Percentiles rank a stretch among this genome's conserved stretches.
phyloP scores from a whole-genome alignment of 1,140 invertebrate species.

The Lineus longissimus region DNA sequence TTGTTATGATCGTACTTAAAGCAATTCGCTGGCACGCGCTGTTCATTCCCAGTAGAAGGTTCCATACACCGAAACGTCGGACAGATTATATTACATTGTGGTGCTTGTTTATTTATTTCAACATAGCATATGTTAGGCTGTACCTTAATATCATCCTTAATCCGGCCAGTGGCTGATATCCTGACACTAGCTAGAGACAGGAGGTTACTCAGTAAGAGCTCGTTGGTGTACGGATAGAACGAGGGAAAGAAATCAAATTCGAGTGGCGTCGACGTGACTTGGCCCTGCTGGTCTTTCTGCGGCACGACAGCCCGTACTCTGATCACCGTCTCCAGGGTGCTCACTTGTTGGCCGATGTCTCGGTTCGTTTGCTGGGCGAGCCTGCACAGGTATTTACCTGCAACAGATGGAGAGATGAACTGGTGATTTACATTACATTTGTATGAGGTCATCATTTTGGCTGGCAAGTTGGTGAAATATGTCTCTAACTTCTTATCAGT shows the following conservation, averaged over 20 bases:
- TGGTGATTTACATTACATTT: neutral
- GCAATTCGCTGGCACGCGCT: no score
- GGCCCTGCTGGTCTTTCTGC: slow-evolving; percentile 25
- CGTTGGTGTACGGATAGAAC: slow-evolving; percentile 43
- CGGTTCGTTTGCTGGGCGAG: slow-evolving; percentile 18
- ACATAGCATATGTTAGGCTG: no score
- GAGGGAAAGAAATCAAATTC: slow-evolving; percentile 42
- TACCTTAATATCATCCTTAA: slow-evolving; percentile 36
- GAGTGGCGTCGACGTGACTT: slow-evolving; percentile 28
- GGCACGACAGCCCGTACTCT: slow-evolving; percentile 28
- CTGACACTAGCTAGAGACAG: slow-evolving; percentile 29
- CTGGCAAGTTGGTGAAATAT: neutral
- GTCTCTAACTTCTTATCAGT: neutral
- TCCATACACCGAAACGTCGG: no score
- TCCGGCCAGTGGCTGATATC: slow-evolving; percentile 27
- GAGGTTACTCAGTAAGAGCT: slow-evolving; percentile 37
- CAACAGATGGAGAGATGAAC: slow-evolving; percentile 13
- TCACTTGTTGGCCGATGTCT: slow-evolving; percentile 25
- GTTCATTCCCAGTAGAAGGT: no score
- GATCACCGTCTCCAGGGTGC: slow-evolving; percentile 33
- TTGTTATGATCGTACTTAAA: no score
- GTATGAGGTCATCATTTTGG: neutral
- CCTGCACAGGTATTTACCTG: slow-evolving; percentile 39
- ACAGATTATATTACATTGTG: no score
- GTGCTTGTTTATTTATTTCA: no score